Evolutionary conservation across 2,113 vertebrate species (phyloP).

Genomic region (Sylvia atricapilla): DNA sequence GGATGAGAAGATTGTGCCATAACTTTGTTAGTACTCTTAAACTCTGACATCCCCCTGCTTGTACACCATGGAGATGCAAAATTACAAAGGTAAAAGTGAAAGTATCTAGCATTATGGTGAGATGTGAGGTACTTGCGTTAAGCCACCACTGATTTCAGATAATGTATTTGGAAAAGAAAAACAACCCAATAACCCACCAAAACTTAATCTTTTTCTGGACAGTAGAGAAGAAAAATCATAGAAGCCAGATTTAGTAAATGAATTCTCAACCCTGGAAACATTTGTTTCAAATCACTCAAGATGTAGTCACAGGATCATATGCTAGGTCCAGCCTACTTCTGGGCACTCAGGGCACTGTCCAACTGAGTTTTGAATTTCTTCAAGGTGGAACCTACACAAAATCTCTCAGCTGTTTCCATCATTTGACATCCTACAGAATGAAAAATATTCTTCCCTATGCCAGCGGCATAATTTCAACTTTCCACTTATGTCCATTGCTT

Average conservation of each 20-base stretch:
- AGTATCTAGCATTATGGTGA: background rate
- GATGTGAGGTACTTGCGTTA: background rate
- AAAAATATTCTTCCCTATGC: background rate
- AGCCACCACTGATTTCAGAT: background rate
- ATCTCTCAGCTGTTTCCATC: background rate
- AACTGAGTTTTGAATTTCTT: background rate
- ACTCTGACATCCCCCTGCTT: background rate
- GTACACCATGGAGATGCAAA: background rate
- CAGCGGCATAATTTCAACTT: background rate
- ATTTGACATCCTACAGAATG: background rate
- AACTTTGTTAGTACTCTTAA: background rate
- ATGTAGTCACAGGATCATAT: background rate
- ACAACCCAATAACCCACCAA: background rate
- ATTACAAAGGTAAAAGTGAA: background rate
- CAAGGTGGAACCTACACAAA: background rate
- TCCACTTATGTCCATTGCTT: background rate
- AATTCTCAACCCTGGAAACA: background rate
- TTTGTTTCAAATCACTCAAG: background rate
- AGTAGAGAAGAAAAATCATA: background rate
- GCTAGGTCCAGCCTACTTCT: background rate
- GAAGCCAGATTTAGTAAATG: background rate
- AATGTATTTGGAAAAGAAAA: background rate
- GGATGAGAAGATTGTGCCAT: background rate
- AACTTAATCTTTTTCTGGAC: background rate
- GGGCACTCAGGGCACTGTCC: accelerated